Evolutionary conservation across 2,888 invertebrate genomes (phyloP).

Genomic region (Prosapia bicincta): DNA sequence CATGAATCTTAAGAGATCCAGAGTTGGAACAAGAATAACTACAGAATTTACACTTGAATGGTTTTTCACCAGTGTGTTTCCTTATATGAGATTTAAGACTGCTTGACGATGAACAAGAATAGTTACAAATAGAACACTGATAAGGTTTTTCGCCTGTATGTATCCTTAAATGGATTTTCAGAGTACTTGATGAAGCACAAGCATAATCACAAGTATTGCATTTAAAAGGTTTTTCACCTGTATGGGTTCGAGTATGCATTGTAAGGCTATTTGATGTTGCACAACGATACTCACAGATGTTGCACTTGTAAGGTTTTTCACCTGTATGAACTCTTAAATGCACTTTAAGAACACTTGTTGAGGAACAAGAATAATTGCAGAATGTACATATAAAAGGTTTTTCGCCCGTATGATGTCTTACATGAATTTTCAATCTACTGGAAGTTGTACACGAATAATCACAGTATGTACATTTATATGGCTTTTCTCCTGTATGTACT

Average conservation of each 20-base stretch:
- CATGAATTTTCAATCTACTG: not conserved
- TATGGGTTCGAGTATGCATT: not conserved
- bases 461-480: not conserved
- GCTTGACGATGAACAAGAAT: not conserved
- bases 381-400: not conserved
- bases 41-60: not conserved
- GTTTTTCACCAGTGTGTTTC: slow-evolving; percentile 4
- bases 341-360: not conserved
- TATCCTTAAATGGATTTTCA: not conserved
- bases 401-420: not conserved
- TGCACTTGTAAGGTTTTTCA: not conserved
- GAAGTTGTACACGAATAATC: not conserved
- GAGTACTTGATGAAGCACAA: not conserved
- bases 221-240: not conserved
- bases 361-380: not conserved
- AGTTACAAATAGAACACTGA: not conserved
- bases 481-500: not conserved
- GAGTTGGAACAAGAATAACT: not conserved
- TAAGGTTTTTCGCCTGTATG: not conserved
- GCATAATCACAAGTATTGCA: not conserved
- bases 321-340: not conserved
- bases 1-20: not conserved
- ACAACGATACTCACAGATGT: not conserved
- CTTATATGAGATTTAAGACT: not conserved
- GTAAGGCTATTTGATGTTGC: not conserved